Base-by-base conservation (phyloP, 2,888 invertebrate species). In the Phalangium opilio region DNA sequence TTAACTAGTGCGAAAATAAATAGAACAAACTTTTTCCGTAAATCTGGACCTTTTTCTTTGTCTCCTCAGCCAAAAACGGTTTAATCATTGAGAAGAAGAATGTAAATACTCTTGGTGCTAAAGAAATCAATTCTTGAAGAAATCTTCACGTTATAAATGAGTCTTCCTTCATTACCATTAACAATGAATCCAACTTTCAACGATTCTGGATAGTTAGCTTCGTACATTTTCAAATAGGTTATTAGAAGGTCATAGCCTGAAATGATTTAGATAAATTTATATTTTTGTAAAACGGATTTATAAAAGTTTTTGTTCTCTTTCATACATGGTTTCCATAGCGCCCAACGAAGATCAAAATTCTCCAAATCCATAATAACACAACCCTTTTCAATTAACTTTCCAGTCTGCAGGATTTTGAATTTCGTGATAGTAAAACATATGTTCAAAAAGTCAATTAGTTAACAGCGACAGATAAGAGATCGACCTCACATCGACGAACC, bases 171-270 rank as follows among this genome's bases (percentile, higher is more conserved):
- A 36, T 43, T 20, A 54, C 54, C 86, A 62, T 91, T 90, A 19
- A 90, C 75, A 44, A 90, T 81, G 62, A 78, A 84, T 64, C 86
- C 83, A 50, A 73, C 73, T 67, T 87, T 87, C 44, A 91, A 69
- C 61, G 87, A 80, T 70, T 91, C 90, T 0, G 90, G 90, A 63
- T 89, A 90, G 68, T 91, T 89, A 41, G 84, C 81, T 67, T 89
- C 89, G 62, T 90, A 84, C 64, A 87, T 76, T 66, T 86, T 52
- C 20, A 89, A 75, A 27, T 27, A 27, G 4, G 27, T 7, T 27
- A 27, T 27, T 27, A 27, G 8, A 7, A 27, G 8, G 4, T 27
- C 27, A 8, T 27, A 27, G 27, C 27, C 27, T 27, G 27, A 27
- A 27, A 27, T 27, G 8, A n/a, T n/a, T n/a, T n/a, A n/a, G n/a